Base-by-base conservation (phyloP, 2,113 vertebrate species). In the Tachuris rubrigastra region DNA sequence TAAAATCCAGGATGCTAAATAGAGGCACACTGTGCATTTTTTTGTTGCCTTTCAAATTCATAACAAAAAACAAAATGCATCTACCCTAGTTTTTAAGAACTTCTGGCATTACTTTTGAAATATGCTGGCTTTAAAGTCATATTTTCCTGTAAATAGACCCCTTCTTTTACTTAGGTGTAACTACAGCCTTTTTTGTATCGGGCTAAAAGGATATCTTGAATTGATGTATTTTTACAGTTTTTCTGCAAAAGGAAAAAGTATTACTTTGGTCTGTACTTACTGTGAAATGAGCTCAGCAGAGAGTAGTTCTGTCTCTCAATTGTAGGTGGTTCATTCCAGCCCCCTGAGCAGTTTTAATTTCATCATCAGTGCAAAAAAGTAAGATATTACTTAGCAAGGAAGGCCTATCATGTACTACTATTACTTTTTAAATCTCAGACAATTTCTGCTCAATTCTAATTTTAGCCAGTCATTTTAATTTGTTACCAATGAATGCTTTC, bases 391-490 rank as follows among this genome's bases (percentile, higher is more conserved):
- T 95, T 95, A 92, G 93, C 82, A 90, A 76, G 80, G 66, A 89
- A 79, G 92, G 46, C 69, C 33, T 56, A 50, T 58, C 72, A 46
- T 79, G 77, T 86, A 93, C 90, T 88, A 75, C 60, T 74, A 68
- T 85, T 84, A 30, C 94, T 89, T 92, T 90, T 92, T 86, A 91
- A 76, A 81, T 96, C 84, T 88, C 82, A 79, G 95, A 96, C 91
- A 85, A 65, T 95, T 95, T 77, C 60, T 96, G 69, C 56, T 94
- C 22, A 59, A 42, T 85, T 94, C 72, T 94, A 96, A 94, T 85
- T 96, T 94, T 97, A 96, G 71, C 50, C 9, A 82, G 75, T 72
- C 60, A 72, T 95, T 97, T 95, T 84, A 60, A 96, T 94, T 97
- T 95, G 91, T 94, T 91, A 95, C 89, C 86, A 92, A 22, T 93